Base-by-base conservation (phyloP, 1,140 invertebrate genomes). In the Latrodectus geometricus region DNA sequence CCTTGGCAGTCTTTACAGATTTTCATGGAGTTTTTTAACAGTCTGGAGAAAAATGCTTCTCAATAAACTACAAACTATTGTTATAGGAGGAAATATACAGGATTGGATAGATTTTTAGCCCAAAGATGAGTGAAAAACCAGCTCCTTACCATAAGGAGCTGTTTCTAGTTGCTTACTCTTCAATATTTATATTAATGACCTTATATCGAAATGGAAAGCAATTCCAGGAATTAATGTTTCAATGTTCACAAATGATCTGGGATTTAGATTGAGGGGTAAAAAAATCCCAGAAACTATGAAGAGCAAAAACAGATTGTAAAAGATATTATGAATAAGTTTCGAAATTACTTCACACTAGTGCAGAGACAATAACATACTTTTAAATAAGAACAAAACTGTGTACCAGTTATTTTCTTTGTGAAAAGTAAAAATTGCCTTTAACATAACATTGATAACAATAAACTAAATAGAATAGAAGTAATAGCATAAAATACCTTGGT, bases 91-190 rank as follows among this genome's bases (percentile, higher is more conserved):
- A 48, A 68, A 17, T 35, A 17, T 14, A 3, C 17, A 4, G 8
- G 8, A 61, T 61, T 61, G 0, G 11, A 14, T 17, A 14, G 8
- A 14, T 61, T 69, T 74, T 52, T 80, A 14, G 11, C 65, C 17
- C 12, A 80, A 80, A 68, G 65, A 49, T 80, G 61, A n/a, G 5
- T 17, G 1, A 49, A 23, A 48, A 70, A n/a, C n/a, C n/a, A n/a
- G n/a, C n/a, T n/a, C n/a, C 52, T 50, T 80, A 52, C 79, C 79
- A n/a, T 21, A 73, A 65, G 79, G 68, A 23, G 79, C 69, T 17
- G 69, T 73, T 8, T 61, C 11, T 5, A 35, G 54, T 61, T 61
- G 54, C 8, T 8, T 8, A 14, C 54, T 61, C 8, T 61, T 61
- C 54, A 61, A 61, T 8, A 61, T 8, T 14, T 4, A 56, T 56